A percentile compares a stretch with the other conserved stretches of the same genome.
Evolutionary conservation across 2,888 invertebrate genomes (phyloP).

Genomic region (Exephanes ischioxanthus): DNA sequence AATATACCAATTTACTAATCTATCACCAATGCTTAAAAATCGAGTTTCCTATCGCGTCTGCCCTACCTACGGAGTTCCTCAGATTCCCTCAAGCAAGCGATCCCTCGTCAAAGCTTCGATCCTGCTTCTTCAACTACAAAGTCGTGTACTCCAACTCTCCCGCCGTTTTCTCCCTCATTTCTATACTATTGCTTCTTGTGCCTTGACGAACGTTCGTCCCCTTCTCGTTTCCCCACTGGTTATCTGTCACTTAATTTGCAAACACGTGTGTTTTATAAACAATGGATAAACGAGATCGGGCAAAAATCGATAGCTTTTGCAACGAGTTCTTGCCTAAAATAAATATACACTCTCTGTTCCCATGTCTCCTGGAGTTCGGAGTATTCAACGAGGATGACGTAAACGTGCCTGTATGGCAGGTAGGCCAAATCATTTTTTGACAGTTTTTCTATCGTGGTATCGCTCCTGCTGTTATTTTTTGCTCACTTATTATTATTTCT

Average conservation of each 20-base stretch:
- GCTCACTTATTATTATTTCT: neutral
- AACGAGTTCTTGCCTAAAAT: slow-evolving; percentile 71
- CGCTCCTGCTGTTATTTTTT: neutral
- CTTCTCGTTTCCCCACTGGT: neutral
- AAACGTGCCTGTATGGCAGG: slow-evolving; percentile 79
- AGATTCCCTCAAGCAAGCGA: neutral
- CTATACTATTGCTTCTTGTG: neutral
- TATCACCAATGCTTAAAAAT: neutral
- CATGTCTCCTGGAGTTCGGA: slow-evolving; percentile 77
- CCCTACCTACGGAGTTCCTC: neutral
- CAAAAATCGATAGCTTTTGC: slow-evolving; percentile 74
- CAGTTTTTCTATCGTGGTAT: neutral
- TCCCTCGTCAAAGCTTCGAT: neutral
- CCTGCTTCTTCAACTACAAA: slow-evolving; percentile 2
- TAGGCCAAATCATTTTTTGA: slow-evolving; percentile 63
- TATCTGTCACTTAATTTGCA: neutral
- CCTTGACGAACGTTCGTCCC: slow-evolving; percentile 1
- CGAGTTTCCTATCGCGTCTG: neutral
- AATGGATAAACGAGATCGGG: slow-evolving; percentile 78
- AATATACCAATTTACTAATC: neutral
- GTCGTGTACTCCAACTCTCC: neutral
- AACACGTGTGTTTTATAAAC: slow-evolving; percentile 28
- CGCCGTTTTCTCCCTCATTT: slow-evolving; percentile 5
- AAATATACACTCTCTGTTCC: slow-evolving; percentile 76
- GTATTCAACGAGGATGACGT: slow-evolving; percentile 79